Conservation (phyloP, 2,888 invertebrate genomes). For the Onthophagus sagittarius region DNA sequence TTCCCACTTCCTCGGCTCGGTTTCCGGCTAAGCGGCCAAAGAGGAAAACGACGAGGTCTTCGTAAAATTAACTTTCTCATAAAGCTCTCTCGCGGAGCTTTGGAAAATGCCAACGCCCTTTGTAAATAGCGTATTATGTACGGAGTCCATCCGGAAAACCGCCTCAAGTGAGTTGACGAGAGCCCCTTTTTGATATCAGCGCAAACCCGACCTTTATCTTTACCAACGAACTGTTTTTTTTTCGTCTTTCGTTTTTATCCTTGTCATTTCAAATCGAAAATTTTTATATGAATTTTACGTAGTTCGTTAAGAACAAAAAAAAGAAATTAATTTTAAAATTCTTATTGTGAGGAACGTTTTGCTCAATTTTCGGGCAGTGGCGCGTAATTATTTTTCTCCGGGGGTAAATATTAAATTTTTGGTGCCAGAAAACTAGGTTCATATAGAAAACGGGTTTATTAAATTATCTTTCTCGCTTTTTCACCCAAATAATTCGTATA, state of each 20-base stretch:
- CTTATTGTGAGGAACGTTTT: not conserved
- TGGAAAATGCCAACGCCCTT: not conserved
- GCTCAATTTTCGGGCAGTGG: not conserved
- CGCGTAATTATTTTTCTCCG: not conserved
- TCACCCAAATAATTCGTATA: not conserved
- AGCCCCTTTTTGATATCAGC: not conserved
- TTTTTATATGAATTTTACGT: no score
- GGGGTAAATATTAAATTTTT: not conserved
- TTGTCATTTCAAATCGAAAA: no score
- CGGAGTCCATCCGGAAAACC: not conserved
- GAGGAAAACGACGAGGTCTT: not conserved
- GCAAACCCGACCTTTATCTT: not conserved
- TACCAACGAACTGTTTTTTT: not conserved
- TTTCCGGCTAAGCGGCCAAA: not conserved
- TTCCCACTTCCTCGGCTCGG: not conserved
- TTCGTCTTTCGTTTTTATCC: no score
- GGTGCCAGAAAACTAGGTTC: not conserved
- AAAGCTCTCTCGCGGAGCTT: not conserved
- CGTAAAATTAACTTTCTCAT: not conserved
- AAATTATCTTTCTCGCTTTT: not conserved
- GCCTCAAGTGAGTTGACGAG: not conserved
- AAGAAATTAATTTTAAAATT: not conserved
- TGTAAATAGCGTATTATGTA: not conserved
- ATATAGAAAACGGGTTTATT: not conserved
- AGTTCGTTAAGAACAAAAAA: not conserved